phyloP scores from a whole-genome alignment of 2,797 vertebrate species.

The Lindbergichthys nudifrons region DNA sequence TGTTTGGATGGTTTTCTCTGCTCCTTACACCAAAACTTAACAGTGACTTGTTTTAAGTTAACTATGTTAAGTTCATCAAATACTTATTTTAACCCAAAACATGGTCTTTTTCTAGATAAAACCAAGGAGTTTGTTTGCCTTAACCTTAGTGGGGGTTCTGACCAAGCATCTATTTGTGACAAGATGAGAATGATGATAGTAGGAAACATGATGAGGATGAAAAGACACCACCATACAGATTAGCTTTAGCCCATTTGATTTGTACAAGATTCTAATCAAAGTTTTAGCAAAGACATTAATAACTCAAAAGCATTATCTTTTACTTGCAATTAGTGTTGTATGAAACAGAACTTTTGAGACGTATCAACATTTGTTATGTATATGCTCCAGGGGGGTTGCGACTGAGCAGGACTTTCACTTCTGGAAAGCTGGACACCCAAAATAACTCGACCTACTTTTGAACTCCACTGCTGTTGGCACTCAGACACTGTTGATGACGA shows the following conservation, averaged over 20 bases:
- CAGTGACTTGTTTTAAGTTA: too few relatives aligned
- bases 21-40: too few relatives aligned
- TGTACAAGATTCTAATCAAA: background rate
- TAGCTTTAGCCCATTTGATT: background rate
- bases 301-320: background rate
- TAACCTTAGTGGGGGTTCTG: too few relatives aligned
- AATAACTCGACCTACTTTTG: slow-evolving; percentile 14
- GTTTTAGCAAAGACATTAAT: background rate
- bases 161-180: too few relatives aligned
- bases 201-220: too few relatives aligned
- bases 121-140: too few relatives aligned
- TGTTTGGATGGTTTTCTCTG: too few relatives aligned
- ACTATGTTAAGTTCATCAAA: too few relatives aligned
- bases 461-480: background rate
- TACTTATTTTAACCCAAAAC: too few relatives aligned
- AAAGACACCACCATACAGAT: background rate
- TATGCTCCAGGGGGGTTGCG: background rate
- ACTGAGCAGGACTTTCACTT: background rate
- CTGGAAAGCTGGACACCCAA: background rate
- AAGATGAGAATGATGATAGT: too few relatives aligned
- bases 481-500: background rate
- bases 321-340: background rate
- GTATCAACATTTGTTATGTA: background rate
- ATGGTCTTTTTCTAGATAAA: too few relatives aligned
- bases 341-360: background rate